Percentiles rank a stretch among this genome's conserved stretches.
phyloP scores from a whole-genome alignment of 1,140 invertebrate species.

The Heterodera carotae region DNA sequence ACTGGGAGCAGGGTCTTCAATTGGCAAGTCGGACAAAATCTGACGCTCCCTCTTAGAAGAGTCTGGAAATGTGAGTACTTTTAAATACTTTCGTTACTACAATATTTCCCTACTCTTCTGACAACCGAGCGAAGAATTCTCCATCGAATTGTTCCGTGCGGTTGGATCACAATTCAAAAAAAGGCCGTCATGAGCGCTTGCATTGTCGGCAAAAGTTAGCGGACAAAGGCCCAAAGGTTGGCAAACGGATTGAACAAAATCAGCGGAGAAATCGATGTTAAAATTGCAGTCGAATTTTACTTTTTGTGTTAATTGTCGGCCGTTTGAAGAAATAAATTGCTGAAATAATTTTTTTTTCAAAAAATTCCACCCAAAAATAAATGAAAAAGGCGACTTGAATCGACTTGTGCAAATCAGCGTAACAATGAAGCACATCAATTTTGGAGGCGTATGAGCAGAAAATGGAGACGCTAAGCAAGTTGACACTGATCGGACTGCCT shows the following conservation, averaged over 20 bases:
- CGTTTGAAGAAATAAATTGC: constrained; percentile 36
- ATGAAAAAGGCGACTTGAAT: constrained; percentile 33
- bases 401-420: constrained; percentile 37
- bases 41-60: background rate
- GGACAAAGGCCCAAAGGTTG: constrained; percentile 20
- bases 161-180: constrained; percentile 22
- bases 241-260: constrained; percentile 21
- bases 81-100: background rate
- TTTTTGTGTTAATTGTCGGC: constrained; percentile 17
- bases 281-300: constrained; percentile 36
- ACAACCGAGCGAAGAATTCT: background rate
- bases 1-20: background rate
- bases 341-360: background rate
- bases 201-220: background rate
- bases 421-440: constrained; percentile 58
- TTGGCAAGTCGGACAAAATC: background rate
- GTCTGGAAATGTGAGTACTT: background rate
- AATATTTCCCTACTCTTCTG: background rate
- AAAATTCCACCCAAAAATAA: background rate
- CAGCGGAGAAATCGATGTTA: constrained; percentile 31
- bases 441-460: constrained; percentile 64
- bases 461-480: constrained; percentile 56
- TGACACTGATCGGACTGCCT: constrained; percentile 47
- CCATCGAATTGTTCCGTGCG: background rate
- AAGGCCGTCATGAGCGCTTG: constrained; percentile 1